Percentiles rank a stretch among this genome's conserved stretches.
These are phyloP conservation scores for Oreortyx pictus DNA, from an alignment of 2,797 vertebrate species.

Conservation along the genomic window DNA sequence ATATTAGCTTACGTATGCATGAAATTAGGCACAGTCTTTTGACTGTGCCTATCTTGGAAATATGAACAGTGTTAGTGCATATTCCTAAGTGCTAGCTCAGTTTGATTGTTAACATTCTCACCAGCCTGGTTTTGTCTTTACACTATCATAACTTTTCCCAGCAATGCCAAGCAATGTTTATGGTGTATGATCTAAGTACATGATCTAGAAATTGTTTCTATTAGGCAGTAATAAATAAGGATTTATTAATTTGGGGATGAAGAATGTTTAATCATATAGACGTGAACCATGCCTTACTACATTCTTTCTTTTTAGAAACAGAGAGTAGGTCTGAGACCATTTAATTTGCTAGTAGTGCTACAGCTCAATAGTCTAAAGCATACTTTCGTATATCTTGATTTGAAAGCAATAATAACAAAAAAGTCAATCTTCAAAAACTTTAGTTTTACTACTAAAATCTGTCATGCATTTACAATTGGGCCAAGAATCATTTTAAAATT, in stretches of 20 bases:
- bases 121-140: neutral
- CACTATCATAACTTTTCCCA: no score
- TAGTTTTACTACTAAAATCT: neutral
- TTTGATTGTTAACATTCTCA: neutral
- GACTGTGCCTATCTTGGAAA: neutral
- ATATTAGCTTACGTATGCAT: neutral
- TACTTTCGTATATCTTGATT: neutral
- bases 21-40: neutral
- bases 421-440: neutral
- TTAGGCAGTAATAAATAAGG: neutral
- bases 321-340: neutral
- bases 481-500: conserved; percentile 18
- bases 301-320: neutral
- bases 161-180: neutral
- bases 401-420: neutral
- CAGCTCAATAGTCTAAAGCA: neutral
- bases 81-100: neutral
- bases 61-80: neutral
- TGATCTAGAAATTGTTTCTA: neutral
- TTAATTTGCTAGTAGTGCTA: neutral
- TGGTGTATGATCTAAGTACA: neutral
- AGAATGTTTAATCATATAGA: neutral
- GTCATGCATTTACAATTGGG: neutral
- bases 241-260: neutral
- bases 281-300: no score